Conservation (phyloP, 2,113 vertebrate species). For the Indicator maculatus region DNA sequence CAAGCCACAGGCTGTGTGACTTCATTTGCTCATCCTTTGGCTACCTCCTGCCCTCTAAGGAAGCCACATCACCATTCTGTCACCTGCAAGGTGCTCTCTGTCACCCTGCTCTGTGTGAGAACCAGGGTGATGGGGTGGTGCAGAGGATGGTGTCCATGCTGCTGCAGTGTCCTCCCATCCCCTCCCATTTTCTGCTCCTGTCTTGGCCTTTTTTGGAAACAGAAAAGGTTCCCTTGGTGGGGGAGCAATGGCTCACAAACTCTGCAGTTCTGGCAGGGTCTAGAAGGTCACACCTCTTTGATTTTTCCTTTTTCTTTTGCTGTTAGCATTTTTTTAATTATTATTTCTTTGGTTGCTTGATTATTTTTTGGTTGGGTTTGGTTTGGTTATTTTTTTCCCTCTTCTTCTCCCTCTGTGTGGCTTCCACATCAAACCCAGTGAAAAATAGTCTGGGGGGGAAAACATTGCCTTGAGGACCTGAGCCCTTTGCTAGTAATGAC, state of each 20-base stretch:
- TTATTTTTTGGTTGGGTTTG: not conserved
- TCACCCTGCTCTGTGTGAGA: not conserved
- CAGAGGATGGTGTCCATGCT: not conserved
- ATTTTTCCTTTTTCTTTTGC: not conserved
- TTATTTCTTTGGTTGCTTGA: too few relatives aligned
- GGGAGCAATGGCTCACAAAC: not conserved
- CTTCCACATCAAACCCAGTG: not conserved
- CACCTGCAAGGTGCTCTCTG: not conserved
- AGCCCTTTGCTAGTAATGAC: not conserved
- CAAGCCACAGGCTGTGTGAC: not conserved
- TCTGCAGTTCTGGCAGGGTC: not conserved
- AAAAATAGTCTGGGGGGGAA: not conserved
- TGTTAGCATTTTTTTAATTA: too few relatives aligned
- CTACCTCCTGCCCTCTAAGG: not conserved
- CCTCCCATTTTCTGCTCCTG: not conserved
- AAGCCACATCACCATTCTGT: too few relatives aligned
- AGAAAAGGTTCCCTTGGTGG: not conserved
- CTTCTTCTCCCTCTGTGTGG: not conserved
- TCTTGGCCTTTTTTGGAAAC: not conserved
- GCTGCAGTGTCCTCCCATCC: not conserved
- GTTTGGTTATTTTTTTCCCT: too few relatives aligned
- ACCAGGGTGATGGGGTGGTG: not conserved
- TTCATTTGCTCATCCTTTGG: not conserved
- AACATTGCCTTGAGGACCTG: not conserved
- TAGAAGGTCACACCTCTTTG: not conserved